Conservation (phyloP, 2,113 vertebrate species). For the Himantopus leucocephalus region DNA sequence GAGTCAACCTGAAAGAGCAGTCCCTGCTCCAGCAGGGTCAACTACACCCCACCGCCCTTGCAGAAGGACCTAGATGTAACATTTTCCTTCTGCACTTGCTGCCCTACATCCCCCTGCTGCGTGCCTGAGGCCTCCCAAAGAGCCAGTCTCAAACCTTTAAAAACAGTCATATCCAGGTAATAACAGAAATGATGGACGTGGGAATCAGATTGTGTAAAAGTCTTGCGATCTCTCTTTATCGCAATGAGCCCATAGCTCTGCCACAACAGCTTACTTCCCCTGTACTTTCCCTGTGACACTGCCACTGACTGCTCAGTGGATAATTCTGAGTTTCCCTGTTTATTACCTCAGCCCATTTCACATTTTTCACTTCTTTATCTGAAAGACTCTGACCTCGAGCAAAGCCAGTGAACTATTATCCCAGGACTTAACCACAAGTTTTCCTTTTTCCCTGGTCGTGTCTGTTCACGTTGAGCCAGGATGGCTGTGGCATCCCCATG, state of each 20-base stretch:
- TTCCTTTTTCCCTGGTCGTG: background rate
- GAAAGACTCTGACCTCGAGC: background rate
- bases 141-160: background rate
- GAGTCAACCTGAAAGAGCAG: background rate
- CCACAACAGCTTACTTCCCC: background rate
- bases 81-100: background rate
- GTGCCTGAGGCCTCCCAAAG: background rate
- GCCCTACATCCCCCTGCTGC: background rate
- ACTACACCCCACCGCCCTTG: background rate
- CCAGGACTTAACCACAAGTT: background rate
- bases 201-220: background rate
- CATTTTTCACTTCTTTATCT: background rate
- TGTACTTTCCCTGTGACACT: background rate
- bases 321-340: background rate
- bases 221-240: background rate
- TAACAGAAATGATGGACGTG: background rate
- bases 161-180: background rate
- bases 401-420: background rate
- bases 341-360: background rate
- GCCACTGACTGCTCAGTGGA: background rate
- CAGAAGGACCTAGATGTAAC: background rate
- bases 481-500: background rate
- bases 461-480: rapidly evolving
- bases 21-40: background rate
- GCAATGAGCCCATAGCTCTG: background rate